These are phyloP conservation scores for Actenoides hombroni DNA, from an alignment of 2,113 vertebrate species.

Conservation along the genomic window DNA sequence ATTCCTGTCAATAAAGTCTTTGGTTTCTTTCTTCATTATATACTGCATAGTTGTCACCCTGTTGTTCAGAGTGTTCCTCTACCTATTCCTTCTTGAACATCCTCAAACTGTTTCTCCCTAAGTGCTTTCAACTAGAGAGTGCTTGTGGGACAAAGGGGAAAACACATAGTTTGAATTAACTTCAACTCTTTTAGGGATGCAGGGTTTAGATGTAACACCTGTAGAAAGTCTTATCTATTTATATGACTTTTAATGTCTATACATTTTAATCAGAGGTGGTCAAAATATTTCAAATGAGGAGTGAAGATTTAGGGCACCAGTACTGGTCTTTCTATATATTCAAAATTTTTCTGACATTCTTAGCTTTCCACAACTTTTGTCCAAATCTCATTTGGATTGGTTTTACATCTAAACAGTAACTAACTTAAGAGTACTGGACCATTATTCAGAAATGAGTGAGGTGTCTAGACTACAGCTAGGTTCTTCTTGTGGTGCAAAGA, in stretches of 20 bases:
- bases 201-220: neutral
- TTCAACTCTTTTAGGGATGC: neutral
- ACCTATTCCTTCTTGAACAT: neutral
- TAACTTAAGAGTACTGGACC: neutral
- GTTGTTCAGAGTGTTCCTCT: neutral
- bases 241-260: neutral
- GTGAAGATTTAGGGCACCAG: neutral
- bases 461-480: neutral
- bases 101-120: neutral
- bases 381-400: neutral
- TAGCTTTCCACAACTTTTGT: neutral
- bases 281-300: neutral
- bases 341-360: neutral
- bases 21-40: neutral
- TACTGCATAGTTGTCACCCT: neutral
- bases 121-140: neutral
- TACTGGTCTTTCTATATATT: neutral
- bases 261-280: neutral
- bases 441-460: neutral
- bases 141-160: neutral
- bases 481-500: neutral
- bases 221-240: neutral
- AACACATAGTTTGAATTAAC: neutral
- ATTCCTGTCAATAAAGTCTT: neutral
- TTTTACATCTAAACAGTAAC: neutral